Evolutionary conservation across 2,797 vertebrate genomes (phyloP).

Genomic region (Atherinosoma microstoma): DNA sequence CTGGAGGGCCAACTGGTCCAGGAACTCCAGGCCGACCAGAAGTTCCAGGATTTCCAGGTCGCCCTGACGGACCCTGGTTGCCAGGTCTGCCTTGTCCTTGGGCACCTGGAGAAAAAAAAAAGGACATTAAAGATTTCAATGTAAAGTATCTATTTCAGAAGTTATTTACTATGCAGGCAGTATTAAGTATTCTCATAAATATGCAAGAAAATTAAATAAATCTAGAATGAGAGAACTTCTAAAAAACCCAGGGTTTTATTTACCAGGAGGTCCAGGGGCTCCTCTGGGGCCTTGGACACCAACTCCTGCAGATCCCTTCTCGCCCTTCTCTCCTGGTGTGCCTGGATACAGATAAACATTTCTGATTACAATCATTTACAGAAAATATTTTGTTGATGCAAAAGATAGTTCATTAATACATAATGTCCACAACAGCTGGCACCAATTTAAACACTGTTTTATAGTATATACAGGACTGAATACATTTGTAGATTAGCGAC

Average conservation of each 20-base stretch:
- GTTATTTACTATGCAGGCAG: background rate
- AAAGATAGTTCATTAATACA: too few relatives aligned
- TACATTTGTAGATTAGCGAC: too few relatives aligned
- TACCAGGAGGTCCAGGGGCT: conserved; percentile 90
- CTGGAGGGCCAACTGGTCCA: conserved; percentile 88
- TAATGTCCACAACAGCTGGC: too few relatives aligned
- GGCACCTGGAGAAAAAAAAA: conserved; percentile 78
- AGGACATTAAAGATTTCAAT: background rate
- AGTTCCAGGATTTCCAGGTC: conserved; percentile 90
- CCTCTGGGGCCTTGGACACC: conserved; percentile 94
- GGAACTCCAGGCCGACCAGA: conserved; percentile 88
- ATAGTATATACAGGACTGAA: too few relatives aligned
- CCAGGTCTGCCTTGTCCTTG: conserved; percentile 92
- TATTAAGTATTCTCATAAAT: background rate
- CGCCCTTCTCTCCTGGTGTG: conserved; percentile 90
- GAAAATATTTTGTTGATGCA: background rate
- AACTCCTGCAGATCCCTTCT: conserved; percentile 89
- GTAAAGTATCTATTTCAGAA: background rate
- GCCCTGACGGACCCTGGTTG: conserved; percentile 86
- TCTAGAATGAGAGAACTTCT: background rate
- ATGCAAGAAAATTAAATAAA: too few relatives aligned
- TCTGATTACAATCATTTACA: background rate
- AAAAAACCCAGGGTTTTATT: background rate
- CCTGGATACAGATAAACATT: conserved; percentile 76
- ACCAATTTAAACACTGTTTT: too few relatives aligned